Conservation (phyloP, 2,888 invertebrate species). For the Eupithecia insigniata region DNA sequence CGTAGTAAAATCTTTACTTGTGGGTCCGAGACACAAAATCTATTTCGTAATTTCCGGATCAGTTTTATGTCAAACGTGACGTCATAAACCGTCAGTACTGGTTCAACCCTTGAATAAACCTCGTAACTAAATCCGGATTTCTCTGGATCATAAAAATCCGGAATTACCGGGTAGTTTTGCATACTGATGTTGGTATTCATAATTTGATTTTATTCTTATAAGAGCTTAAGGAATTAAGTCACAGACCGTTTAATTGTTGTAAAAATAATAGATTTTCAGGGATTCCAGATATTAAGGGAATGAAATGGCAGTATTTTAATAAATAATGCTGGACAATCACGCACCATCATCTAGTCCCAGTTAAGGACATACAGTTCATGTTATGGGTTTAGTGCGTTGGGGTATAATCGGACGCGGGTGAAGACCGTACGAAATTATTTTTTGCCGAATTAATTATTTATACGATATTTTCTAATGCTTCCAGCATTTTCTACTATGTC, state of each 20-base stretch:
- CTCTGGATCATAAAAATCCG: not conserved
- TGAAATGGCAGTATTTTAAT: not conserved
- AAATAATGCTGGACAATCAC: no score
- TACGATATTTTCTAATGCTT: no score
- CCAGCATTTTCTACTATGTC: no score
- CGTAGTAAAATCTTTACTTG: conserved; percentile 8
- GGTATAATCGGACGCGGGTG: no score
- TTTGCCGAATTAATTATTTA: no score
- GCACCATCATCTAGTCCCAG: no score
- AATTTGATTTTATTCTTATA: not conserved
- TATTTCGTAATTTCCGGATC: conserved; percentile 20
- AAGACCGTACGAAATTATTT: no score
- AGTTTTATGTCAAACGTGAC: conserved; percentile 23
- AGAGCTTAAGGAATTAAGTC: not conserved
- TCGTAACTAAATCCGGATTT: not conserved
- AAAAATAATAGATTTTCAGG: not conserved
- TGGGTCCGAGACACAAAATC: conserved; percentile 15
- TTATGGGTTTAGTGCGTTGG: no score
- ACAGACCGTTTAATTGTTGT: not conserved
- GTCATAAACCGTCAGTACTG: conserved; percentile 25
- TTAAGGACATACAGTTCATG: no score
- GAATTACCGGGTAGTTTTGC: conserved; percentile 5
- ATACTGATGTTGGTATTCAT: conserved; percentile 2
- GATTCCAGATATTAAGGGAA: not conserved
- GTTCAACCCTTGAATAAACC: conserved; percentile 30